Conservation (phyloP, 2,888 invertebrate genomes). For the Xestoiulus laeticollis region DNA sequence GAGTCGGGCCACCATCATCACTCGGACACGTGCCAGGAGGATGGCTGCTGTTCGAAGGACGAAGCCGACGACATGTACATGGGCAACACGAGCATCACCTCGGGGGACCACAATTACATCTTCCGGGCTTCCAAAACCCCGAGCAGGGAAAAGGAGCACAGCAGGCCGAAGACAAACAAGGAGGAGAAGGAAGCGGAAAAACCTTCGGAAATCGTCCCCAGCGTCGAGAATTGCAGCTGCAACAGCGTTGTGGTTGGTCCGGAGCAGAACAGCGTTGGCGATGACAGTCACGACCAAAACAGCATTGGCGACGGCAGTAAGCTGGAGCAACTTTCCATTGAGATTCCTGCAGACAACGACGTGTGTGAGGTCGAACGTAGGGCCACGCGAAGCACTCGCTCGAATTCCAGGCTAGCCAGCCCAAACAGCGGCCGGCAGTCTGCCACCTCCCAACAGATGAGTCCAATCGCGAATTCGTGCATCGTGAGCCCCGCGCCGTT, state of each 20-base stretch:
- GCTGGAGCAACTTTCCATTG: constrained; percentile 15
- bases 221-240: constrained; percentile 56
- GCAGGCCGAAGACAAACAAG: neutral
- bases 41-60: constrained; percentile 57
- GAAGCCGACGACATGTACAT: constrained; percentile 56
- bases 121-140: constrained; percentile 51
- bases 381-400: constrained; percentile 62
- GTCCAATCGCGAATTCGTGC: constrained; percentile 57
- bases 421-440: constrained; percentile 56
- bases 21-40: constrained; percentile 62
- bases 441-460: constrained; percentile 58
- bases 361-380: constrained; percentile 62
- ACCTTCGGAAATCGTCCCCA: constrained; percentile 56
- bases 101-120: constrained; percentile 53
- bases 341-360: constrained; percentile 65
- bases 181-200: constrained; percentile 50
- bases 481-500: constrained; percentile 59
- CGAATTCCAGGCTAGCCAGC: constrained; percentile 62
- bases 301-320: neutral
- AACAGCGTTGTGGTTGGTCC: neutral
- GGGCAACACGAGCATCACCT: constrained; percentile 47
- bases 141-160: neutral
- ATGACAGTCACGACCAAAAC: neutral
- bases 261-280: neutral
- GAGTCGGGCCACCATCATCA: constrained; percentile 42